Base-by-base conservation (phyloP, 2,113 vertebrate genomes). In the Empidonax alnorum region DNA sequence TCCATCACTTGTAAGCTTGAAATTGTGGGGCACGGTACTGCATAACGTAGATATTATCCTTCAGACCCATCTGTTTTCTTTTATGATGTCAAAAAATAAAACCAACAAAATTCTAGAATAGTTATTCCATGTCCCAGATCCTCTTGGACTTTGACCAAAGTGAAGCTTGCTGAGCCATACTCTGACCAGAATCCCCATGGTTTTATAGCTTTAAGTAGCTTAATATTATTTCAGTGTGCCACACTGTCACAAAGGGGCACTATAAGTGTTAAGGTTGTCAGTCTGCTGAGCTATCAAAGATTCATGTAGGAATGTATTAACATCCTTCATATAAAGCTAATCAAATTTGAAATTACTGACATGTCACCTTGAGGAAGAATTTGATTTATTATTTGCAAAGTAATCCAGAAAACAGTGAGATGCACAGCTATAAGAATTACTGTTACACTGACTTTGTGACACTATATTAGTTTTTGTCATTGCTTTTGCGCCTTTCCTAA, bases 261-360 rank as follows among this genome's bases (percentile, higher is more conserved):
- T 93, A 78, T 75, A 98, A 97, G 95, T 96, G 97, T 96, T 97
- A 96, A 95, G 90, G 97, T 94, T 93, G 85, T 96, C 96, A 89
- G 76, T 47, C 77, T 94, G 91, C 90, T 94, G 87, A 83, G 94
- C 69, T 94, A 96, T 89, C 94, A 87, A 82, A 74, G 87, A 90
- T 96, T 91, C 67, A 68, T 80, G 94, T 69, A 96, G 97, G 94
- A 95, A 97, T 69, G 90, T 63, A 94, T 89, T 71, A 95, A 93
- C 85, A 97, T 91, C 92, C 89, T 97, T 96, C 83, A 94, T 55
- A 95, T 91, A 97, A 94, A 92, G 72, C 68, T 94, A 94, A 98
- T 98, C 94, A 98, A 97, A 98, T 96, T 96, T 94, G 96, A 97
- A 97, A 98, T 94, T 95, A 97, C 89, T 84, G 83, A 75, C 65